These are phyloP conservation scores for Heterodera filipjevi DNA, from an alignment of 2,888 invertebrate species.

Conservation along the genomic window DNA sequence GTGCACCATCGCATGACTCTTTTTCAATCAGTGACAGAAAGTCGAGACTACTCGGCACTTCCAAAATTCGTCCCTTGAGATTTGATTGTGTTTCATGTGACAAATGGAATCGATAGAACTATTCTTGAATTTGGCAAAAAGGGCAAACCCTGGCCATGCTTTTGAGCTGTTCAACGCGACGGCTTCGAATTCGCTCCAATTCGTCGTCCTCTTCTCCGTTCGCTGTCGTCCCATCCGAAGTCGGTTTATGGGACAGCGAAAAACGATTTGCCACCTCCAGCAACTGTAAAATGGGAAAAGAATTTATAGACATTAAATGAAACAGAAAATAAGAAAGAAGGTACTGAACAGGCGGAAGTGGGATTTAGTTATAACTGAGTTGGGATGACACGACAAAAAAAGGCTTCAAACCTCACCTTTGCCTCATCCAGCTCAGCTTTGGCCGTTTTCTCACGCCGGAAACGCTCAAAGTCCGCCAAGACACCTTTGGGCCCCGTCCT, in stretches of 20 bases:
- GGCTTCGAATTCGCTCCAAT: conserved; percentile 50
- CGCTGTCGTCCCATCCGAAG: background rate
- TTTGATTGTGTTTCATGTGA: background rate
- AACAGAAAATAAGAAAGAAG: background rate
- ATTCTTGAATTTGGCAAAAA: background rate
- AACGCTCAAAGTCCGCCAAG: conserved; percentile 42
- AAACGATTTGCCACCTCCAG: conserved; percentile 43
- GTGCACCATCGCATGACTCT: background rate
- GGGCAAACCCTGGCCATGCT: conserved; percentile 20
- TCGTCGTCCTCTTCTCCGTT: conserved; percentile 46
- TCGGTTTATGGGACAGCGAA: conserved; percentile 33
- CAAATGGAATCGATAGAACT: too few species aligned
- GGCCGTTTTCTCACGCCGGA: conserved; percentile 22
- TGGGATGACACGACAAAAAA: too few species aligned
- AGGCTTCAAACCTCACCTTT: background rate
- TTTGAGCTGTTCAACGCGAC: conserved; percentile 46
- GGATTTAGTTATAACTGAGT: too few species aligned
- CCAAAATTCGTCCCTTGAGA: conserved; percentile 51
- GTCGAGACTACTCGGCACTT: conserved; percentile 50
- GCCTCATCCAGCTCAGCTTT: conserved; percentile 22
- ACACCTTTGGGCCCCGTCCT: conserved; percentile 50
- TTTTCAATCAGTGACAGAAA: conserved; percentile 39
- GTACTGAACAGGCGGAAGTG: too few species aligned
- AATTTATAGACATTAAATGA: background rate
- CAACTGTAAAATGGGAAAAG: conserved; percentile 32